phyloP scores from a whole-genome alignment of 2,888 invertebrate species.

The Malthinus seriepunctatus region DNA sequence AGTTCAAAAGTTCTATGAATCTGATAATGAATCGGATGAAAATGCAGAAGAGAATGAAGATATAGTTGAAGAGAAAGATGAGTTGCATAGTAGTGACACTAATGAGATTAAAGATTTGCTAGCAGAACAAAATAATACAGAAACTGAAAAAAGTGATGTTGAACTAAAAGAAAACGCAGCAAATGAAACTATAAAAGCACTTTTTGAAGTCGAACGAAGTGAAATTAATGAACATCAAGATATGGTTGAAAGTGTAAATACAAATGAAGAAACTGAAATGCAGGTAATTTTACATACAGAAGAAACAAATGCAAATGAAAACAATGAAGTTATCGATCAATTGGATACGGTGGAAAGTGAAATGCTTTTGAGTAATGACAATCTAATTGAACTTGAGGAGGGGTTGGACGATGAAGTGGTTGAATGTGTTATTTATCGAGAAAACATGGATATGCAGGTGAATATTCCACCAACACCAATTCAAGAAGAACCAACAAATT shows the following conservation, averaged over 20 bases:
- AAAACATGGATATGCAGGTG: too few relatives aligned
- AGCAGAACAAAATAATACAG: background rate
- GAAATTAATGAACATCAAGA: conserved; percentile 15
- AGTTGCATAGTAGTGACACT: background rate
- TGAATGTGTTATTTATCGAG: background rate
- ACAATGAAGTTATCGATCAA: conserved; percentile 2
- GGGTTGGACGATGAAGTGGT: background rate
- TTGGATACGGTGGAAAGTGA: conserved; percentile 12
- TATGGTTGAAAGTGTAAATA: background rate
- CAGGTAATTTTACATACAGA: background rate
- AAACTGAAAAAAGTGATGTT: background rate
- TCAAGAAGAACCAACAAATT: background rate
- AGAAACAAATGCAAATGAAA: background rate
- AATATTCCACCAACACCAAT: background rate
- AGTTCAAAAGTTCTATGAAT: conserved; percentile 75
- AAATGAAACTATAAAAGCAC: background rate
- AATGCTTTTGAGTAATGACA: conserved; percentile 1
- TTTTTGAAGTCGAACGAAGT: background rate
- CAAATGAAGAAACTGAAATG: background rate
- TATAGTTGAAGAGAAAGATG: background rate
- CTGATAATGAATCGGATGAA: conserved; percentile 64
- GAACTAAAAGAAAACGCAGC: background rate
- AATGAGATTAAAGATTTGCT: background rate
- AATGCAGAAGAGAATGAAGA: conserved; percentile 25
- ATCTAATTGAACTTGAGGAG: too few relatives aligned